These are phyloP conservation scores for Tipula lateralis DNA, from an alignment of 2,888 invertebrate genomes.

Conservation along the genomic window DNA sequence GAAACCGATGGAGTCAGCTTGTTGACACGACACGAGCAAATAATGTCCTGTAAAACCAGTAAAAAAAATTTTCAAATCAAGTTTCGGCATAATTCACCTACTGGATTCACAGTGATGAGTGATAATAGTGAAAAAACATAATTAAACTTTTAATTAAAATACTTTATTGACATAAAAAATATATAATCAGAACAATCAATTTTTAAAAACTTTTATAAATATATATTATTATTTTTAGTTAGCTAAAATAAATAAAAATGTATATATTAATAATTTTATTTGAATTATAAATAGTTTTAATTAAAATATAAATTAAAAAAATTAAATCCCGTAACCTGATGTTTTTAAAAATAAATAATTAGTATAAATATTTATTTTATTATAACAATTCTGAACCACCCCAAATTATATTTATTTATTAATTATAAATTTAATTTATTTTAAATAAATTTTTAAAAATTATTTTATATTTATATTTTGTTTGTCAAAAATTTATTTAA, in stretches of 20 bases:
- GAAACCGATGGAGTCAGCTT: too few species aligned
- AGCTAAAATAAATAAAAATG: neutral
- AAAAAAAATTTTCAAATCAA: too few species aligned
- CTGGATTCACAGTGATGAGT: too few species aligned
- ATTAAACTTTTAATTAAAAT: neutral
- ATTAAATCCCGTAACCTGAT: neutral
- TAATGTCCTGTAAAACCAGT: too few species aligned
- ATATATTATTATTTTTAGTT: neutral
- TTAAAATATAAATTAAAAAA: neutral
- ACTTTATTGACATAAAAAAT: neutral
- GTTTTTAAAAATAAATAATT: neutral
- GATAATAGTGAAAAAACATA: too few species aligned
- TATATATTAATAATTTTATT: neutral
- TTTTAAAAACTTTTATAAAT: slow-evolving; percentile 5
- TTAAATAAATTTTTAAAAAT: slow-evolving; percentile 14
- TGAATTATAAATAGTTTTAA: too few species aligned
- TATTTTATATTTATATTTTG: neutral
- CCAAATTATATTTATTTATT: neutral
- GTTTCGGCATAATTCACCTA: too few species aligned
- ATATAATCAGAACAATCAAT: neutral
- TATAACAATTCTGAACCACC: neutral
- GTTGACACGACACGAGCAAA: too few species aligned
- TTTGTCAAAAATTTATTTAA: neutral
- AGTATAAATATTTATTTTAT: neutral
- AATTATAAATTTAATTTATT: neutral